phyloP scores from a whole-genome alignment of 2,797 vertebrate species.

The Arnoldichthys spilopterus region DNA sequence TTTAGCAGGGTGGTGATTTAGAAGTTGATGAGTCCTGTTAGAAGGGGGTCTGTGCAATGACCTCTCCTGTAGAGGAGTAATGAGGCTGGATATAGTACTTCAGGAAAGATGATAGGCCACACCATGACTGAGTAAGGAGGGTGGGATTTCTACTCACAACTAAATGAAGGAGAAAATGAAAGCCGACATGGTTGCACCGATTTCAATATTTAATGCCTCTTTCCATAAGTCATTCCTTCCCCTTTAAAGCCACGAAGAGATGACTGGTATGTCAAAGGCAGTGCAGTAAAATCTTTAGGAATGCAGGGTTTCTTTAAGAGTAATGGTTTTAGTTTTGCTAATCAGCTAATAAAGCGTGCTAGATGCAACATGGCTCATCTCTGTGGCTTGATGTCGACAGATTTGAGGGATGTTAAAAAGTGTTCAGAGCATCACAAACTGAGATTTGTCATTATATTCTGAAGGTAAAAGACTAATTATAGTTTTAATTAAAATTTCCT shows the following conservation, averaged over 20 bases:
- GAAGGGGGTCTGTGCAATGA: slow-evolving; percentile 10
- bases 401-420: background rate
- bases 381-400: background rate
- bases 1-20: background rate
- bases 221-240: slow-evolving; percentile 31
- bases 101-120: background rate
- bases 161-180: slow-evolving; percentile 52
- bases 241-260: slow-evolving; percentile 11
- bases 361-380: background rate
- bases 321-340: background rate
- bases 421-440: background rate
- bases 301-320: background rate
- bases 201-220: slow-evolving; percentile 55
- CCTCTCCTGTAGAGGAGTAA: slow-evolving; percentile 21
- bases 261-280: background rate
- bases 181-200: slow-evolving; percentile 36
- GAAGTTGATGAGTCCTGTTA: slow-evolving; percentile 23
- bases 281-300: background rate
- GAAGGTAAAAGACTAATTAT: too few species aligned
- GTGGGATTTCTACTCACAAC: slow-evolving; percentile 33
- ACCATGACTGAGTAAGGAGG: background rate
- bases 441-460: background rate
- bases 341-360: background rate
- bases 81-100: slow-evolving; percentile 30
- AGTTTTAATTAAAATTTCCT: too few species aligned